Percentiles rank a stretch among this genome's conserved stretches.
These are phyloP conservation scores for Nipponia nippon DNA, from an alignment of 2,113 vertebrate genomes.

Conservation along the genomic window DNA sequence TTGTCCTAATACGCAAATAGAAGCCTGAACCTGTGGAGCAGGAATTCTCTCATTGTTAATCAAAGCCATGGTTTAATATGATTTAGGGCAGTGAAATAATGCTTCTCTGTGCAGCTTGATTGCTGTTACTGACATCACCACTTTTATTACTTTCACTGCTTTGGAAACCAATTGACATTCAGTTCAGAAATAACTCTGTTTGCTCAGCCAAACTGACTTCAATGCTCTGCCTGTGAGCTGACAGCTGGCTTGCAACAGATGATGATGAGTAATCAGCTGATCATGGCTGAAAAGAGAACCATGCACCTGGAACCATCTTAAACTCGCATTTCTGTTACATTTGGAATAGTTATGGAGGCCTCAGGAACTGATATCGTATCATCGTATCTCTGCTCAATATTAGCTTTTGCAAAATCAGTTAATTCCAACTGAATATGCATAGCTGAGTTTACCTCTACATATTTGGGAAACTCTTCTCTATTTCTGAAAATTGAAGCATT, in stretches of 20 bases:
- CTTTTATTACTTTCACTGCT: slow-evolving; percentile 42
- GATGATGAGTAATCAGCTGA: slow-evolving; percentile 59
- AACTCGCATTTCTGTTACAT: neutral
- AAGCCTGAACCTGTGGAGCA: neutral
- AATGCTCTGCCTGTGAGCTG: slow-evolving; percentile 30
- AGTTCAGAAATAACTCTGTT: slow-evolving; percentile 60
- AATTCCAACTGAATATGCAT: neutral
- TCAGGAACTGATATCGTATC: neutral
- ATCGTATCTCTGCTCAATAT: neutral
- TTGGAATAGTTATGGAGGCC: neutral
- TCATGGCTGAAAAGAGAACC: slow-evolving; percentile 35
- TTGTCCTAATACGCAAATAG: neutral
- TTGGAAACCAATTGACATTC: slow-evolving; percentile 50
- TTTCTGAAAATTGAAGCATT: neutral
- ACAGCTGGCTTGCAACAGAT: slow-evolving; percentile 52
- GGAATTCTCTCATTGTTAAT: neutral
- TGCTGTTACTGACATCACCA: slow-evolving; percentile 46
- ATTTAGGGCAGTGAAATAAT: slow-evolving; percentile 35
- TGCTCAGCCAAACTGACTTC: slow-evolving; percentile 54
- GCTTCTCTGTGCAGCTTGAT: slow-evolving; percentile 5
- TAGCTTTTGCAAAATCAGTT: neutral
- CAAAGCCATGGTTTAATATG: slow-evolving; percentile 1
- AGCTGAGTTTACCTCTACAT: neutral
- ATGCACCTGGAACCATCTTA: slow-evolving; percentile 22
- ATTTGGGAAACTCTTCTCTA: neutral